phyloP scores from a whole-genome alignment of 2,888 invertebrate species.

The Abrostola tripartita region DNA sequence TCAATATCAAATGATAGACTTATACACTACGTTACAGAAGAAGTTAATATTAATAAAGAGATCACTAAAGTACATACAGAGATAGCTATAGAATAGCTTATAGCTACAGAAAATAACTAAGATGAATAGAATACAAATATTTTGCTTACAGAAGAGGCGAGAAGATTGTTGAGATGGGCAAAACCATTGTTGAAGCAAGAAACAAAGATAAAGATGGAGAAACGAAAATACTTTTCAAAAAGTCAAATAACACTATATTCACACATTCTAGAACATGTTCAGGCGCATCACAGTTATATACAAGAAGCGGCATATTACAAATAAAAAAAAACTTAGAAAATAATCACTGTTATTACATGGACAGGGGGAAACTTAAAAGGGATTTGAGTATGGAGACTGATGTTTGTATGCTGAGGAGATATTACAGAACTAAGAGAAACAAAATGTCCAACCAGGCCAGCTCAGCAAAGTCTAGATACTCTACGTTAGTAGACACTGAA shows the following conservation, averaged over 20 bases:
- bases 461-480: constrained; percentile 66
- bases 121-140: constrained; percentile 78
- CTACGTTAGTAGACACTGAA: constrained; percentile 63
- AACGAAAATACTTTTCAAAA: constrained; percentile 72
- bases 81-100: constrained; percentile 12
- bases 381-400: constrained; percentile 81
- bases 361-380: constrained; percentile 68
- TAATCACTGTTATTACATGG: constrained; percentile 56
- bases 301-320: constrained; percentile 62
- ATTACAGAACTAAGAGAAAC: constrained; percentile 67
- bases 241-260: constrained; percentile 65
- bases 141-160: constrained; percentile 79
- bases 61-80: constrained; percentile 6
- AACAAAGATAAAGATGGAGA: constrained; percentile 54
- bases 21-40: neutral
- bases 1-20: neutral
- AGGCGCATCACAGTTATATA: constrained; percentile 62
- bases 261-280: constrained; percentile 71
- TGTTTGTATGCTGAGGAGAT: constrained; percentile 73
- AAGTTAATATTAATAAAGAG: constrained; percentile 7
- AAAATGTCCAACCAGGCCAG: constrained; percentile 57
- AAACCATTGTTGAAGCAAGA: constrained; percentile 41
- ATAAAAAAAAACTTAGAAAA: constrained; percentile 65
- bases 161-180: constrained; percentile 66
- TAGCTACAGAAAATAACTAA: constrained; percentile 47